Conservation (phyloP, 1,140 invertebrate species). For the Aphelinus atriplicis region DNA sequence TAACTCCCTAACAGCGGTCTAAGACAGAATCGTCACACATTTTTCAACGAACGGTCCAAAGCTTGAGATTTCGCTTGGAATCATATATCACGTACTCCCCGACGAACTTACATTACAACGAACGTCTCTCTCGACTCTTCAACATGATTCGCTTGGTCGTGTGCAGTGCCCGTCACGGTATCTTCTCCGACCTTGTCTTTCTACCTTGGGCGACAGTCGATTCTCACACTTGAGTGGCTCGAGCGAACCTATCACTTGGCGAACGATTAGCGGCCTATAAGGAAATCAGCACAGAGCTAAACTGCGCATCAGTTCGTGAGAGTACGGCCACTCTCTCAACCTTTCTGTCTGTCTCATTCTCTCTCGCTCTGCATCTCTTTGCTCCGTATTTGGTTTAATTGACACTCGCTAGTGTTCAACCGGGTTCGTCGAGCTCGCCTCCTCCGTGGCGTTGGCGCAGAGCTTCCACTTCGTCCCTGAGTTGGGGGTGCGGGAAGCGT, state of each 20-base stretch:
- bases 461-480: too few relatives aligned
- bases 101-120: slow-evolving; percentile 13
- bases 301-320: slow-evolving; percentile 12
- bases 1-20: not conserved
- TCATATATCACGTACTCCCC: slow-evolving; percentile 17
- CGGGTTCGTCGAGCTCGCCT: not conserved
- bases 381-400: slow-evolving; percentile 19
- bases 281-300: slow-evolving; percentile 2
- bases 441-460: not conserved
- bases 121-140: slow-evolving; percentile 1
- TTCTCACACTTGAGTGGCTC: not conserved
- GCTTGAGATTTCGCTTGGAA: slow-evolving; percentile 25
- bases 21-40: slow-evolving; percentile 14
- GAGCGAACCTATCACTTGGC: slow-evolving; percentile 25
- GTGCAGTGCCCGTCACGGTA: not conserved
- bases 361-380: not conserved
- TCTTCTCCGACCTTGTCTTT: slow-evolving; percentile 12
- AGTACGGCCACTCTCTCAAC: not conserved
- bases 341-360: too few relatives aligned
- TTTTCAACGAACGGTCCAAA: slow-evolving; percentile 24
- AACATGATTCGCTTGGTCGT: too few relatives aligned
- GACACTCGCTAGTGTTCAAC: slow-evolving; percentile 27
- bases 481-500: too few relatives aligned
- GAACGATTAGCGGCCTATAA: slow-evolving; percentile 30
- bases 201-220: not conserved